A percentile compares a stretch with the other conserved stretches of the same genome.
These are phyloP conservation scores for Habroteleia sp. DNA, from an alignment of 2,888 invertebrate genomes.

Conservation along the genomic window DNA sequence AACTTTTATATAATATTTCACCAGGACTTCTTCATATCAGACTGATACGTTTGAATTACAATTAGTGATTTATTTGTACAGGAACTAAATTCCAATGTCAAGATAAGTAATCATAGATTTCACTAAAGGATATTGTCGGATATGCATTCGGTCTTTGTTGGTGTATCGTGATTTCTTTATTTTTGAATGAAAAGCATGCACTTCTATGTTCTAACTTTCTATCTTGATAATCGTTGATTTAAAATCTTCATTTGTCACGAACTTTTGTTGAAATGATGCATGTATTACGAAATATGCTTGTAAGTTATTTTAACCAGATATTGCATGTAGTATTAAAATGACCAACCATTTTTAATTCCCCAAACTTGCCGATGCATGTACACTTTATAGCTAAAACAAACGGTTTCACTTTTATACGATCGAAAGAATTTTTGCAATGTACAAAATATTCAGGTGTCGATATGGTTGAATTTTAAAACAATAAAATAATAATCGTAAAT, in stretches of 20 bases:
- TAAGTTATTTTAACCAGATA: conserved; percentile 3
- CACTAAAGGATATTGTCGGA: conserved; percentile 41
- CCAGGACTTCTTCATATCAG: too few species aligned
- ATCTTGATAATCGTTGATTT: conserved; percentile 56
- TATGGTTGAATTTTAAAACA: too few species aligned
- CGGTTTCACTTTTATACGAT: too few species aligned
- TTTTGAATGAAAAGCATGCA: conserved; percentile 34
- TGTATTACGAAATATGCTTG: conserved; percentile 11
- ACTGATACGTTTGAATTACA: neutral
- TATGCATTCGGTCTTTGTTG: conserved; percentile 24
- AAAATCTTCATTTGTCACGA: conserved; percentile 49
- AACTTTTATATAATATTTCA: too few species aligned
- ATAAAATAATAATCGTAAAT: too few species aligned
- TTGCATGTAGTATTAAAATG: neutral
- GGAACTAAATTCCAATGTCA: conserved; percentile 40
- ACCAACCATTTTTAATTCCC: neutral
- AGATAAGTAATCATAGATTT: conserved; percentile 52
- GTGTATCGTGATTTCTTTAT: conserved; percentile 37
- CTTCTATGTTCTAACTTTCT: conserved; percentile 29
- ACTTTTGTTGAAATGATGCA: conserved; percentile 11
- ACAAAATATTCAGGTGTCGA: too few species aligned
- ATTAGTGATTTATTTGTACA: conserved; percentile 26
- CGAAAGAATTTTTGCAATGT: too few species aligned
- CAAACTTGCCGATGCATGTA: too few species aligned
- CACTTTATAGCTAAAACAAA: too few species aligned